phyloP scores from a whole-genome alignment of 2,113 vertebrate genomes.

The Coreoperca whiteheadi region DNA sequence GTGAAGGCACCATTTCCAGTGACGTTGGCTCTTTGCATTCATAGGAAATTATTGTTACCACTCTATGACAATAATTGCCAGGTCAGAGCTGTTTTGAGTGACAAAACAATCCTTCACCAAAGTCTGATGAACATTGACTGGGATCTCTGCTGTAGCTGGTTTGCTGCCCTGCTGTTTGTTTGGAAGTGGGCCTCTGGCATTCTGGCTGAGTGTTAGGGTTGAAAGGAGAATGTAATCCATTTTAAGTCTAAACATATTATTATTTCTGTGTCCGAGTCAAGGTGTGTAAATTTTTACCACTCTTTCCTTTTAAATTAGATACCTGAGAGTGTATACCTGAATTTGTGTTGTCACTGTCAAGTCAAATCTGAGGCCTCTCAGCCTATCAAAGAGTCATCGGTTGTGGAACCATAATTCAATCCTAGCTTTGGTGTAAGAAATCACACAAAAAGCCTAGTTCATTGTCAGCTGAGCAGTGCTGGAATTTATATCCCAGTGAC shows the following conservation, averaged over 20 bases:
- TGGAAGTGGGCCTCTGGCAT: background rate
- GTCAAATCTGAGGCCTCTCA: background rate
- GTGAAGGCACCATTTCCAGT: background rate
- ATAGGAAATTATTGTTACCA: conserved; percentile 4
- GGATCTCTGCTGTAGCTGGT: background rate
- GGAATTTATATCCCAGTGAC: background rate
- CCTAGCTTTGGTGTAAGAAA: background rate
- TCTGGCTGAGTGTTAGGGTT: background rate
- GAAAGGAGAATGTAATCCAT: background rate
- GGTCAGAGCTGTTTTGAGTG: conserved; percentile 15
- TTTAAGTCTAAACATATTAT: background rate
- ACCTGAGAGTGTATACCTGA: background rate
- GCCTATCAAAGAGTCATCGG: background rate
- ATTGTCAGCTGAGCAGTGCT: background rate
- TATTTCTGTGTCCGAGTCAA: background rate
- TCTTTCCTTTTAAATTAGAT: background rate
- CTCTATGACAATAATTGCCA: background rate
- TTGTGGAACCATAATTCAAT: background rate
- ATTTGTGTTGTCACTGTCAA: background rate
- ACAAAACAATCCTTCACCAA: background rate
- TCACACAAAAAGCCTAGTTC: background rate
- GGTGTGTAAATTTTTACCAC: background rate
- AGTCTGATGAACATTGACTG: conserved; percentile 7
- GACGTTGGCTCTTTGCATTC: conserved; percentile 1
- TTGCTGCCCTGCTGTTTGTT: background rate